Evolutionary conservation across 2,888 invertebrate genomes (phyloP).

Genomic region (Himalopsyche japonica): DNA sequence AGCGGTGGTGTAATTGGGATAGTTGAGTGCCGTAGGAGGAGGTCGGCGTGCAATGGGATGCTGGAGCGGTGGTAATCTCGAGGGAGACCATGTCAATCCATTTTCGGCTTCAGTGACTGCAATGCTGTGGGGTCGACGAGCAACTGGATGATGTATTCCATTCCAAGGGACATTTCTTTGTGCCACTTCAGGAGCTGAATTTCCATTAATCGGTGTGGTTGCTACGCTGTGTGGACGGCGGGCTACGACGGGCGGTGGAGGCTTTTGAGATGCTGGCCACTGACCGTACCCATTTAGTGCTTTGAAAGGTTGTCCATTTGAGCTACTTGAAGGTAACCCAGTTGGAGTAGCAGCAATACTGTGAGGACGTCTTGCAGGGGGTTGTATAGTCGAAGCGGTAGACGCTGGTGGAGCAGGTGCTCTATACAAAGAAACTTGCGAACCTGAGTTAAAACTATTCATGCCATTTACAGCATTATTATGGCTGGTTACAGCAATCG

Average conservation of each 20-base stretch:
- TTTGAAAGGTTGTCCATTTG: conserved; percentile 41
- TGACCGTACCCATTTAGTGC: conserved; percentile 39
- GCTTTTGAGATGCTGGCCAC: conserved; percentile 34
- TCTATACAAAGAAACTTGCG: conserved; percentile 52
- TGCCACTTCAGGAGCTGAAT: conserved; percentile 38
- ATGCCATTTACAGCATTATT: conserved; percentile 17
- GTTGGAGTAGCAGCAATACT: conserved; percentile 62
- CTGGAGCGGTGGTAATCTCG: conserved; percentile 53
- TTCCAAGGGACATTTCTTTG: conserved; percentile 46
- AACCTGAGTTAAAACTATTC: conserved; percentile 47
- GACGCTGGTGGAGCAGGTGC: conserved; percentile 52
- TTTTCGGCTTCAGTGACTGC: conserved; percentile 36
- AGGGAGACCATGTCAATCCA: conserved; percentile 32
- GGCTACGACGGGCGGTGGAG: conserved; percentile 36
- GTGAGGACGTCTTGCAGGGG: conserved; percentile 60
- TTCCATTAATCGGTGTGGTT: conserved; percentile 39
- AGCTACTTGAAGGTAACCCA: conserved; percentile 15
- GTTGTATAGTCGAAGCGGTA: conserved; percentile 42
- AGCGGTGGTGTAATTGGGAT: conserved; percentile 43
- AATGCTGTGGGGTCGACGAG: conserved; percentile 41
- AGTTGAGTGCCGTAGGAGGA: conserved; percentile 51
- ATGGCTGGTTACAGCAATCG: conserved; percentile 35
- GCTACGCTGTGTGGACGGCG: conserved; percentile 42
- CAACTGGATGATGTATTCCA: conserved; percentile 39
- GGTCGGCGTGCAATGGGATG: conserved; percentile 61